Percentiles rank a stretch among this genome's conserved stretches.
Evolutionary conservation across 2,797 vertebrate genomes (phyloP).

Genomic region (Neosilurus mollespiculum): DNA sequence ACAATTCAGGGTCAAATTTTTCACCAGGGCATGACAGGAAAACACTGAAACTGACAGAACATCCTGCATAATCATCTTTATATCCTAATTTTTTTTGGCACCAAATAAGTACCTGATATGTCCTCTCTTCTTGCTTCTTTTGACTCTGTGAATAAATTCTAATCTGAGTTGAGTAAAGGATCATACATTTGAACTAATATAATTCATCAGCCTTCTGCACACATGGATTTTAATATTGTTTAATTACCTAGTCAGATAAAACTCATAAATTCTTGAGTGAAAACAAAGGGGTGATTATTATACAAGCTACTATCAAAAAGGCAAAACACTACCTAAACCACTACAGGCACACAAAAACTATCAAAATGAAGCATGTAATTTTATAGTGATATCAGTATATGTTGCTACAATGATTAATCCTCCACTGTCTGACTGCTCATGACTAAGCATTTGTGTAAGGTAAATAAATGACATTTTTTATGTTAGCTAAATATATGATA

Average conservation of each 20-base stretch:
- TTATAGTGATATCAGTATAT: too few relatives aligned
- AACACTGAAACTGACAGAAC: too few relatives aligned
- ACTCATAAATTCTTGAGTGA: neutral
- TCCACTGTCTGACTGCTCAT: neutral
- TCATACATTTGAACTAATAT: conserved; percentile 1
- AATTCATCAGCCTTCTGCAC: conserved; percentile 4
- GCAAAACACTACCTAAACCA: neutral
- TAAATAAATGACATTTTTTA: too few relatives aligned
- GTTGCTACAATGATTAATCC: neutral
- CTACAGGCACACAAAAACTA: neutral
- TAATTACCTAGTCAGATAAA: neutral
- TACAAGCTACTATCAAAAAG: neutral
- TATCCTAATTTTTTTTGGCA: neutral
- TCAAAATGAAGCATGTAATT: neutral
- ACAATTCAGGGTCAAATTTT: too few relatives aligned
- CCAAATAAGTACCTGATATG: neutral
- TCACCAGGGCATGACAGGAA: too few relatives aligned
- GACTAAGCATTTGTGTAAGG: too few relatives aligned
- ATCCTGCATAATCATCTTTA: too few relatives aligned
- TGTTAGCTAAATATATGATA: too few relatives aligned
- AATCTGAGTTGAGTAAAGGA: conserved; percentile 10
- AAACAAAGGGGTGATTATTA: neutral
- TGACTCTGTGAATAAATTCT: conserved; percentile 18
- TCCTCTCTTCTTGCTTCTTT: neutral
- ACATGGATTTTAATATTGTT: conserved; percentile 11